Conservation (phyloP, 2,113 vertebrate species). For the Erinaceus europaeus region DNA sequence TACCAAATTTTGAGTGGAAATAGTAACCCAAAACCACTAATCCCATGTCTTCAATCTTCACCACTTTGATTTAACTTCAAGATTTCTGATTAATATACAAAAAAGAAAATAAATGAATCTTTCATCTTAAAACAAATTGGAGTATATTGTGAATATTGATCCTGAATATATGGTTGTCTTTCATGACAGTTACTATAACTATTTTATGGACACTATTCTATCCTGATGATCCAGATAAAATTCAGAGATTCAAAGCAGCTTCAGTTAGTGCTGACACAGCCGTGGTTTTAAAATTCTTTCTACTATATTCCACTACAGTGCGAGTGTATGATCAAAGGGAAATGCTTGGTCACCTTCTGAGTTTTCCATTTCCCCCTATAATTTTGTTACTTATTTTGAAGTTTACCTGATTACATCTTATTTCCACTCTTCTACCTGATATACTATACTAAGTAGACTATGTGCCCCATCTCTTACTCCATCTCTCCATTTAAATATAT, state of each 20-base stretch:
- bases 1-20: not conserved
- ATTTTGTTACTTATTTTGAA: not conserved
- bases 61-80: not conserved
- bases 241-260: not conserved
- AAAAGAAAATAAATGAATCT: not conserved
- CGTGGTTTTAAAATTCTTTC: not conserved
- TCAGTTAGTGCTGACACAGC: not conserved
- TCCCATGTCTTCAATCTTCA: not conserved
- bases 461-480: not conserved
- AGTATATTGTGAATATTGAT: not conserved
- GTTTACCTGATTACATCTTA: not conserved
- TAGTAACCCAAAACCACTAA: not conserved
- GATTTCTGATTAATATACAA: not conserved
- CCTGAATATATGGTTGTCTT: not conserved
- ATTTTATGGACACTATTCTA: not conserved
- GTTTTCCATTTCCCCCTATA: not conserved
- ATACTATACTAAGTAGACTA: not conserved
- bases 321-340: not conserved
- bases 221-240: not conserved
- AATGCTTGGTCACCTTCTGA: not conserved
- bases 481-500: not conserved
- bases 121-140: not conserved
- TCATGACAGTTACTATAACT: not conserved
- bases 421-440: not conserved
- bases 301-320: no score